Percentiles rank a stretch among this genome's conserved stretches.
These are phyloP conservation scores for Malurus alboscapulatus DNA, from an alignment of 2,113 vertebrate genomes.

Conservation along the genomic window DNA sequence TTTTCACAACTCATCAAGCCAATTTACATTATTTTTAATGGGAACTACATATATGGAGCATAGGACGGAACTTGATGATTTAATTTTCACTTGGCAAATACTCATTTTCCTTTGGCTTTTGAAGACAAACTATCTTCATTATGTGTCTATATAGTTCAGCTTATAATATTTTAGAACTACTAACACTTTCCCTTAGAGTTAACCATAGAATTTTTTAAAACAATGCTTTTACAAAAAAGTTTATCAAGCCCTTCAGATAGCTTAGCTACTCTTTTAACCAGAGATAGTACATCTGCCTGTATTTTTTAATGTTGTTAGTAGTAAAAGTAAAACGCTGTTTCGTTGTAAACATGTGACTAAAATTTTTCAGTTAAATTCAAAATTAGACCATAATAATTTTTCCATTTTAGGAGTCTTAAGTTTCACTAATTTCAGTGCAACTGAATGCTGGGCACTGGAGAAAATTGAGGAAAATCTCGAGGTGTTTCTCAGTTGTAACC, in stretches of 20 bases:
- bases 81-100: neutral
- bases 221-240: neutral
- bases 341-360: neutral
- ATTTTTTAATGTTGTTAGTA: neutral
- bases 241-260: neutral
- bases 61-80: neutral
- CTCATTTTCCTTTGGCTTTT: neutral
- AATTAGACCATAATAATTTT: neutral
- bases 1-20: neutral
- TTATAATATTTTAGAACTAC: neutral
- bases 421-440: neutral
- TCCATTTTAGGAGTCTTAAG: neutral
- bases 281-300: neutral
- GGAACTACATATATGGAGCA: neutral
- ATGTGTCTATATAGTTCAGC: neutral
- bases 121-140: neutral
- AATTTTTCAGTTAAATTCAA: neutral
- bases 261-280: neutral
- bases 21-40: neutral
- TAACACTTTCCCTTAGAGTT: neutral
- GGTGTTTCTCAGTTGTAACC: neutral
- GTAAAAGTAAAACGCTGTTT: neutral
- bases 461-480: neutral
- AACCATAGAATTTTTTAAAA: neutral
- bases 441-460: neutral